Evolutionary conservation across 2,113 vertebrate species (phyloP).

Genomic region (Rhinolophus ferrumequinum): DNA sequence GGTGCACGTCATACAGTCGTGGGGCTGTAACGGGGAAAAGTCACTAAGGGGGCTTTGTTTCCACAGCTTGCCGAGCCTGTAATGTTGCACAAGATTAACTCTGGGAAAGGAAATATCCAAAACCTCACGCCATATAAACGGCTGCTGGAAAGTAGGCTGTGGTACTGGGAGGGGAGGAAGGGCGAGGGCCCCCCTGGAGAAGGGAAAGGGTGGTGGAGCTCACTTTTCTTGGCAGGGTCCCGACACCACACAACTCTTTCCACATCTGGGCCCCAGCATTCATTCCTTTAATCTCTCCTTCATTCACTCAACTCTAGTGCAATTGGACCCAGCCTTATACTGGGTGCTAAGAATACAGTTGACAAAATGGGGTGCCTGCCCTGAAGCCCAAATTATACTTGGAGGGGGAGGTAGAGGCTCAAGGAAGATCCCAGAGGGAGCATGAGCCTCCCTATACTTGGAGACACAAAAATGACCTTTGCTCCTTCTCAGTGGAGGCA

Average conservation of each 20-base stretch:
- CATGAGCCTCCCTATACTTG: background rate
- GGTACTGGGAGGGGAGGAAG: background rate
- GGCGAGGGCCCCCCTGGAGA: background rate
- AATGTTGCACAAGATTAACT: conserved; percentile 33
- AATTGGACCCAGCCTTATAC: background rate
- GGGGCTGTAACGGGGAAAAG: background rate
- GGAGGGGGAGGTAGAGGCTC: background rate
- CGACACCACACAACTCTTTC: background rate
- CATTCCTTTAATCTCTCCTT: background rate
- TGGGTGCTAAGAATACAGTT: background rate
- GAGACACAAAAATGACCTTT: background rate
- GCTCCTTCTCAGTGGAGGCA: background rate
- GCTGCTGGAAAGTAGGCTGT: conserved; percentile 12
- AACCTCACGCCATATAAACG: background rate
- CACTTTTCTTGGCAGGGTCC: background rate
- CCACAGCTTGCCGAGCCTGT: background rate
- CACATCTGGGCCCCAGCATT: background rate
- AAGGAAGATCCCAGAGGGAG: background rate
- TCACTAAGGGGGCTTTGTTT: conserved; percentile 18
- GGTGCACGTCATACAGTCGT: background rate
- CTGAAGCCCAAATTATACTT: background rate
- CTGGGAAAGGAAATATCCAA: conserved; percentile 54
- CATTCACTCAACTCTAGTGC: background rate
- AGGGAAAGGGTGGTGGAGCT: background rate
- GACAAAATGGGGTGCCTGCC: background rate